These are phyloP conservation scores for Copidosoma floridanum DNA, from an alignment of 1,140 invertebrate species.

Conservation along the genomic window DNA sequence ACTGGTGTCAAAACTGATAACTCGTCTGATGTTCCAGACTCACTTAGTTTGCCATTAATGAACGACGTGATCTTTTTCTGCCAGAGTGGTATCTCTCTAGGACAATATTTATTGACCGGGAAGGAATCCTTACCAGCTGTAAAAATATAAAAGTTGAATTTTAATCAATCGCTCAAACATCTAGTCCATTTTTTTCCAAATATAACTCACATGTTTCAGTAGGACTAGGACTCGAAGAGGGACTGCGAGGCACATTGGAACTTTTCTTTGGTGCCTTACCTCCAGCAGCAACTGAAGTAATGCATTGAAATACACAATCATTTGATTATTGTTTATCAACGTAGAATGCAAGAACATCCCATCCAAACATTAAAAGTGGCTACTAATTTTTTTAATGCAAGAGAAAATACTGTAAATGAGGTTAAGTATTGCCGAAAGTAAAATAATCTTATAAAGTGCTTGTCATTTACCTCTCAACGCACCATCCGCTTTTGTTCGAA, in stretches of 20 bases:
- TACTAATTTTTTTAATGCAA: no score
- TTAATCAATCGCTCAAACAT: neutral
- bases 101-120: constrained; percentile 20
- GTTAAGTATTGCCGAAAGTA: neutral
- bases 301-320: no score
- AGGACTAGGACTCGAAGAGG: neutral
- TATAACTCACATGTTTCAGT: neutral
- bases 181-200: neutral
- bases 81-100: constrained; percentile 18
- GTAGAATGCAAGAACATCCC: no score
- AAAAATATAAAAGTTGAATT: neutral
- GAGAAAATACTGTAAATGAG: neutral
- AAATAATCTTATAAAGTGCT: neutral
- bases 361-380: no score
- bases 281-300: constrained; percentile 22
- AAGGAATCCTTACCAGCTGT: constrained; percentile 13
- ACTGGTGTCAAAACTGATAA: no score
- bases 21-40: neutral
- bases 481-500: constrained; percentile 20
- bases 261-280: constrained; percentile 21
- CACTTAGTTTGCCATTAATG: neutral
- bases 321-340: neutral
- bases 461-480: constrained; percentile 16
- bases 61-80: constrained; percentile 24
- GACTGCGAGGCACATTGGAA: neutral